A percentile compares a stretch with the other conserved stretches of the same genome.
phyloP scores from a whole-genome alignment of 2,888 invertebrate species.

The Onthophagus sagittarius region DNA sequence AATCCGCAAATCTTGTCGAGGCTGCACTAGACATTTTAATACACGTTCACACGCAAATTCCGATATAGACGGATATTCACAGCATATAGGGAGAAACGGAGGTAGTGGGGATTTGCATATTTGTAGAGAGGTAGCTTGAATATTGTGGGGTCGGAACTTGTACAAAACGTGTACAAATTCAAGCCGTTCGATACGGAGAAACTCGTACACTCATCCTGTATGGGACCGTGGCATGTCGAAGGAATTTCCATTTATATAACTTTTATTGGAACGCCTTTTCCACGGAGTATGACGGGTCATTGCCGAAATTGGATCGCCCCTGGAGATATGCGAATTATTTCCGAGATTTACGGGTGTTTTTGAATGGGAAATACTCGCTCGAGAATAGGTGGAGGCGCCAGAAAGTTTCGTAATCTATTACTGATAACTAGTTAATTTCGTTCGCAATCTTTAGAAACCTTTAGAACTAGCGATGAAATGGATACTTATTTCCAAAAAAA shows the following conservation, averaged over 20 bases:
- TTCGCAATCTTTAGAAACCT: background rate
- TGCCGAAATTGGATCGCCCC: background rate
- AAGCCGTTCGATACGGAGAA: background rate
- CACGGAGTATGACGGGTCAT: background rate
- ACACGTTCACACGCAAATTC: background rate
- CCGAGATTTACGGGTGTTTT: background rate
- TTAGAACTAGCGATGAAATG: background rate
- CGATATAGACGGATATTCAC: background rate
- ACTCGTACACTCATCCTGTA: background rate
- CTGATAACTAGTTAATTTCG: background rate
- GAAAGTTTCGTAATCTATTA: background rate
- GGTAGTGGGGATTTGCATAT: constrained; percentile 1
- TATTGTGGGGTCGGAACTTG: background rate
- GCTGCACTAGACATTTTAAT: background rate
- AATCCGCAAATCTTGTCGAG: background rate
- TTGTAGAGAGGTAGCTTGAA: background rate
- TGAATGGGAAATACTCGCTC: background rate
- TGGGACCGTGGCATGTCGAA: background rate
- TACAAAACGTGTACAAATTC: constrained; percentile 4
- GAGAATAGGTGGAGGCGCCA: background rate
- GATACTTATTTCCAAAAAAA: background rate
- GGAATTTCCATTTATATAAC: constrained; percentile 12
- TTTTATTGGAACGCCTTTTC: background rate
- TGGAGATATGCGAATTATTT: background rate
- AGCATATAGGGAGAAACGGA: background rate